Evolutionary conservation across 2,888 invertebrate genomes (phyloP).

Genomic region (Orthonevra nobilis): DNA sequence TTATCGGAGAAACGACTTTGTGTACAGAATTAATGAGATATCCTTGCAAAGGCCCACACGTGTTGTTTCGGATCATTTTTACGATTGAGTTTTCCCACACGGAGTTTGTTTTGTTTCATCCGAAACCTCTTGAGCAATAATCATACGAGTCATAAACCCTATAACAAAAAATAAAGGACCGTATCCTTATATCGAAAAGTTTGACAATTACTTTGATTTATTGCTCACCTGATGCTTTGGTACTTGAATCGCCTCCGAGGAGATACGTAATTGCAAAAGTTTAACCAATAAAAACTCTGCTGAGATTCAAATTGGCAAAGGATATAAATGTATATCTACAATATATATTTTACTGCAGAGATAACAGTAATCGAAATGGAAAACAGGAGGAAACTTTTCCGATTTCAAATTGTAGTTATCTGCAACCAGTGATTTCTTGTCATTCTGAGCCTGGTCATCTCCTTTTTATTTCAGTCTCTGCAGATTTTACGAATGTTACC

Average conservation of each 20-base stretch:
- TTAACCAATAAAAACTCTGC: slow-evolving; percentile 19
- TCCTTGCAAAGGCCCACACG: slow-evolving; percentile 3
- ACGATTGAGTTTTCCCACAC: not conserved
- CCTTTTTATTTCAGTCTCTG: too few species aligned
- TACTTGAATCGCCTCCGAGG: too few species aligned
- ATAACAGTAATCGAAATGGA: slow-evolving; percentile 12
- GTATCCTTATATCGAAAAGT: not conserved
- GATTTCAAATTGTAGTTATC: not conserved
- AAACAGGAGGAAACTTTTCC: slow-evolving; percentile 3
- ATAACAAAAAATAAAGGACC: not conserved
- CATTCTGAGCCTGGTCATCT: too few species aligned
- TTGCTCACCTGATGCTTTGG: slow-evolving; percentile 17
- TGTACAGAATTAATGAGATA: slow-evolving; percentile 18
- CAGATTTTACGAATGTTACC: too few species aligned
- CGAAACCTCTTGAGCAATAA: slow-evolving; percentile 7
- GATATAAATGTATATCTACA: too few species aligned
- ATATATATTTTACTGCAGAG: slow-evolving; percentile 3
- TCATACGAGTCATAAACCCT: not conserved
- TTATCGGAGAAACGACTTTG: not conserved
- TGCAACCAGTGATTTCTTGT: not conserved
- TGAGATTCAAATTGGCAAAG: slow-evolving; percentile 16
- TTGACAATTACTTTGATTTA: slow-evolving; percentile 5
- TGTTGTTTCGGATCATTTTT: not conserved
- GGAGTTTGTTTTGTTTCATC: slow-evolving; percentile 1
- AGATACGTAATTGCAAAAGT: slow-evolving; percentile 15